Evolutionary conservation across 2,113 vertebrate genomes (phyloP), one percentile per base, ranked within the genome.

Genomic region (Plestiodon gilberti): DNA sequence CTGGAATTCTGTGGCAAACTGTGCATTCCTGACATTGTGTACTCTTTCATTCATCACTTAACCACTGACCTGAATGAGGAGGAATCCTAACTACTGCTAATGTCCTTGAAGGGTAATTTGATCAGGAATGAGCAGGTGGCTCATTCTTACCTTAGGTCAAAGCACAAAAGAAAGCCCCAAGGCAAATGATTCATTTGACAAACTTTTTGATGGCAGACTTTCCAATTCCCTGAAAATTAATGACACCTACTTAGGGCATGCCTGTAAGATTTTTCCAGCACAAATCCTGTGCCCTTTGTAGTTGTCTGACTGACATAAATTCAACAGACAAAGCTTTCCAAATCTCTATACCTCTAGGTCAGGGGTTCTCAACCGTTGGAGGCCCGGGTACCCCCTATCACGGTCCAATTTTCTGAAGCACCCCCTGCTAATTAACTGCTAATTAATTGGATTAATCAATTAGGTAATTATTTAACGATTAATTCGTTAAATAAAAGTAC

Each of bases 91-190:
- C 40, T 73, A 81, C 84, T 81, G 76, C 65, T 85, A 62, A 62
- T 84, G 86, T 91, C 81, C 0, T 15, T 81, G 78, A 75, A 91
- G 83, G 87, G 77, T 73, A 76, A 11, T 89, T 93, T 90, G 84
- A 62, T 13, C 40, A 33, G 62, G 61, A 90, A 65, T 48, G 43
- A 71, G 77, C 35, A 52, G 11, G 64, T 35, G 59, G 84, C 90
- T 88, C 70, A 48, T 18, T 91, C 79, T 55, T 78, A 43, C 52
- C 71, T 92, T 74, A 59, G 86, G 79, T 35, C 0, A 4, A 78
- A 86, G 23, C 81, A 78, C 84, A 91, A 48, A 48, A 48, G 43
- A 48, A 48, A 62, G 13, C 22, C 61, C 23, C 33, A 43, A 28
- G 55, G 80, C 57, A 78, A 43, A 61, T 84, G 71, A 80, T 59